A percentile compares a stretch with the other conserved stretches of the same genome.
Evolutionary conservation across 2,797 vertebrate species (phyloP).

Genomic region (Typhlichthys eigenmanni): DNA sequence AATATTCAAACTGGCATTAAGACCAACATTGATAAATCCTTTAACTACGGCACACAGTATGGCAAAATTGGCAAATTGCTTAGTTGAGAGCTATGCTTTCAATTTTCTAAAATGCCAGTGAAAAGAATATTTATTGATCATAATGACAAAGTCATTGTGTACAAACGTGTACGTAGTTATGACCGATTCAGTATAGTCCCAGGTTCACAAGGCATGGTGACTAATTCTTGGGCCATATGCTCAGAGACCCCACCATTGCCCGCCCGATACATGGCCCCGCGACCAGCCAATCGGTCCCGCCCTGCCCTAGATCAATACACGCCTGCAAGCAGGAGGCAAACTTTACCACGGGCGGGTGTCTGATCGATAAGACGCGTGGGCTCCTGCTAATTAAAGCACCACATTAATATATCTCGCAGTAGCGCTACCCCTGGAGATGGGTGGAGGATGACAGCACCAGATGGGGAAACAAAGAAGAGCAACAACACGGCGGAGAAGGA

Average conservation of each 20-base stretch:
- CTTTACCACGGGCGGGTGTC: slow-evolving; percentile 73
- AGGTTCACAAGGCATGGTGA: slow-evolving; percentile 5
- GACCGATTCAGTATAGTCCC: too few relatives aligned
- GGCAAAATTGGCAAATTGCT: too few relatives aligned
- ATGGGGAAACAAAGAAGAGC: slow-evolving; percentile 17
- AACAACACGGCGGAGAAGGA: slow-evolving; percentile 45
- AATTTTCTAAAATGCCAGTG: too few relatives aligned
- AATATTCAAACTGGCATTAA: too few relatives aligned
- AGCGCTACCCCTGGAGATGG: slow-evolving; percentile 53
- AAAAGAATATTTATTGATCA: too few relatives aligned
- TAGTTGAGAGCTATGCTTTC: too few relatives aligned
- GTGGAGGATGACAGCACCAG: slow-evolving; percentile 28
- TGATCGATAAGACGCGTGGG: slow-evolving; percentile 72
- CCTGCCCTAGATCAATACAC: slow-evolving; percentile 70
- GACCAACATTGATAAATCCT: too few relatives aligned
- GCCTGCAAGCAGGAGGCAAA: slow-evolving; percentile 76
- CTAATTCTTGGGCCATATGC: neutral
- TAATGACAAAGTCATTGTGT: too few relatives aligned
- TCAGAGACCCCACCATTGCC: neutral
- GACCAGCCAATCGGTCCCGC: slow-evolving; percentile 51
- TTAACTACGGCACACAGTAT: too few relatives aligned
- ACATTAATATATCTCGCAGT: slow-evolving; percentile 72
- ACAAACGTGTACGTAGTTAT: too few relatives aligned
- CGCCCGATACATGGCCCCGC: slow-evolving; percentile 64
- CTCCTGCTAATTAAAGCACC: slow-evolving; percentile 74